phyloP scores from a whole-genome alignment of 2,888 invertebrate species.

The Idaea aversata region DNA sequence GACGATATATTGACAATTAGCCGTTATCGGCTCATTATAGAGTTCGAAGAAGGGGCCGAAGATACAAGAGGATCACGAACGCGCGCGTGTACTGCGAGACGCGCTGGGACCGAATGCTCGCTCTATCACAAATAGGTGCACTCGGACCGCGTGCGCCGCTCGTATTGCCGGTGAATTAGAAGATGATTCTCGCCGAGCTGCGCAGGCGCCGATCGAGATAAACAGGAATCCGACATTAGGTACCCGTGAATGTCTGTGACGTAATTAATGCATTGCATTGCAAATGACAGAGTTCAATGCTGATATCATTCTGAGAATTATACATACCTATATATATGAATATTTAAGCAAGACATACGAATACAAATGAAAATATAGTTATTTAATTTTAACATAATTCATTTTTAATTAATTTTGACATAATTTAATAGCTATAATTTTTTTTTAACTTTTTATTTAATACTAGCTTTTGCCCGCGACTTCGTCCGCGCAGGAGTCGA shows the following conservation, averaged over 20 bases:
- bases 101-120: slow-evolving; percentile 47
- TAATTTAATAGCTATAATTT: too few relatives aligned
- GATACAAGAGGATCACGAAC: slow-evolving; percentile 34
- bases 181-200: slow-evolving; percentile 26
- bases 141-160: slow-evolving; percentile 32
- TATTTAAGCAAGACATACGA: too few relatives aligned
- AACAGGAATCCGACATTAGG: slow-evolving; percentile 12
- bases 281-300: neutral
- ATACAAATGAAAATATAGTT: too few relatives aligned
- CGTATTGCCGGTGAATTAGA: slow-evolving; percentile 30
- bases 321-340: too few relatives aligned
- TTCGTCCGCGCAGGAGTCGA: too few relatives aligned
- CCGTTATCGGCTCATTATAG: slow-evolving; percentile 62
- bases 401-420: too few relatives aligned
- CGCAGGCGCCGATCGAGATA: slow-evolving; percentile 13
- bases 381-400: too few relatives aligned
- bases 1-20: slow-evolving; percentile 42
- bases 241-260: neutral
- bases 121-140: slow-evolving; percentile 16
- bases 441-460: too few relatives aligned
- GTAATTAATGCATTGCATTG: slow-evolving; percentile 4
- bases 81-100: slow-evolving; percentile 50
- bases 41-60: slow-evolving; percentile 46
- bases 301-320: neutral
- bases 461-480: too few relatives aligned